A percentile compares a stretch with the other conserved stretches of the same genome.
Evolutionary conservation across 2,888 invertebrate genomes (phyloP).

Genomic region (Tetheella fluctuosa): DNA sequence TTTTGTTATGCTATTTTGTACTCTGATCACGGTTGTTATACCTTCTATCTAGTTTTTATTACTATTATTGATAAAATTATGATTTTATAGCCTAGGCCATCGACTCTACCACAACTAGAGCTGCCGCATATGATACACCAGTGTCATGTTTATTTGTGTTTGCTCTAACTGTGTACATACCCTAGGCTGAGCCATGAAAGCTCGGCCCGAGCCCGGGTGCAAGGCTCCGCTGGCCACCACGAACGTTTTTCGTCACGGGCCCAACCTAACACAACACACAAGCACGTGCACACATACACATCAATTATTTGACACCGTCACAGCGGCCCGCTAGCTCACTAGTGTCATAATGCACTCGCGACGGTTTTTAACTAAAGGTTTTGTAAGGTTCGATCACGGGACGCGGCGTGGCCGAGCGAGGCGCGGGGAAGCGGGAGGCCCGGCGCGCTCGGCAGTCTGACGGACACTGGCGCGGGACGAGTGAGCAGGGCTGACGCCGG

Average conservation of each 20-base stretch:
- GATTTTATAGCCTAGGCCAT: conserved; percentile 45
- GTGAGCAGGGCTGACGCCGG: conserved; percentile 54
- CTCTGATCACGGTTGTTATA: conserved; percentile 36
- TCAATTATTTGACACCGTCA: conserved; percentile 78
- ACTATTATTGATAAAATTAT: conserved; percentile 38
- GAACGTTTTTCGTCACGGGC: conserved; percentile 80
- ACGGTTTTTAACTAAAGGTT: conserved; percentile 61
- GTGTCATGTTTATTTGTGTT: conserved; percentile 36
- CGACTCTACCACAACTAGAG: conserved; percentile 41
- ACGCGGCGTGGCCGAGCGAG: conserved; percentile 82
- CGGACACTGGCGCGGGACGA: conserved; percentile 78
- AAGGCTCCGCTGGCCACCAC: conserved; percentile 84
- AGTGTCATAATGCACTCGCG: conserved; percentile 84
- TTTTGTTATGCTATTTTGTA: conserved; percentile 38
- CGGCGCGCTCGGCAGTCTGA: conserved; percentile 84
- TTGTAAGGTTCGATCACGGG: conserved; percentile 66
- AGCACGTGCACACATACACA: conserved; percentile 82
- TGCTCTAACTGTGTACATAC: conserved; percentile 82
- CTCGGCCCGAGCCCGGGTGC: conserved; percentile 88
- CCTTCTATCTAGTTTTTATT: conserved; percentile 44
- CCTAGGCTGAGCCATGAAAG: conserved; percentile 96
- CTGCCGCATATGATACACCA: conserved; percentile 21
- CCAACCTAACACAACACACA: conserved; percentile 80
- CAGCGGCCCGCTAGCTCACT: conserved; percentile 83
- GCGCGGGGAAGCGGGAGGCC: conserved; percentile 83